phyloP scores from a whole-genome alignment of 2,888 invertebrate genomes.

The Heliconius sara region DNA sequence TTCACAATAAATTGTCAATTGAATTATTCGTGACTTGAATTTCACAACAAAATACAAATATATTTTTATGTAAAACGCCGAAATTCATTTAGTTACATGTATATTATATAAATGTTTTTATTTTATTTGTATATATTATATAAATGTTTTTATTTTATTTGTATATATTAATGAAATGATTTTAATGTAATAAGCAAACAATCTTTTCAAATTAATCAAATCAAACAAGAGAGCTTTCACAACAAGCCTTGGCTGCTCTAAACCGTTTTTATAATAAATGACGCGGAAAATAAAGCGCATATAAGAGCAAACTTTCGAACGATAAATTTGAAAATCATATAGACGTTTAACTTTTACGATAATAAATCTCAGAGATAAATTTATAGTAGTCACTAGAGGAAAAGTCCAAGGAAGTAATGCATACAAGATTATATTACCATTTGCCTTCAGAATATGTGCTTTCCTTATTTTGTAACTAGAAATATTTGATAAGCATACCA shows the following conservation, averaged over 20 bases:
- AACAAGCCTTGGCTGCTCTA: slow-evolving; percentile 10
- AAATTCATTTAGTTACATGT: background rate
- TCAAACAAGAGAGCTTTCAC: background rate
- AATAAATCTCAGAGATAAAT: slow-evolving; percentile 55
- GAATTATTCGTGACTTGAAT: slow-evolving; percentile 49
- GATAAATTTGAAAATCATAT: slow-evolving; percentile 45
- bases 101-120: background rate
- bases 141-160: background rate
- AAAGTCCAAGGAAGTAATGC: slow-evolving; percentile 62
- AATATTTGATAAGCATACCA: background rate
- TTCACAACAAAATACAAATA: slow-evolving; percentile 47
- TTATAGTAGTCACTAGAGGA: slow-evolving; percentile 59
- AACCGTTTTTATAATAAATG: slow-evolving; percentile 18
- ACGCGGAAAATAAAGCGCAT: slow-evolving; percentile 28
- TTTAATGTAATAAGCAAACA: background rate
- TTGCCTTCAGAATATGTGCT: slow-evolving; percentile 45
- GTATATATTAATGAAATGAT: background rate
- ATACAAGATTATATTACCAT: slow-evolving; percentile 64
- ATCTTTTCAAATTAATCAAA: background rate
- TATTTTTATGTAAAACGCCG: slow-evolving; percentile 14
- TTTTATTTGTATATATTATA: background rate
- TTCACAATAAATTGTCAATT: slow-evolving; percentile 43
- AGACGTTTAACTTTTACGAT: slow-evolving; percentile 42
- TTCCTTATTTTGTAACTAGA: background rate
- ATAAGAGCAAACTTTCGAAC: slow-evolving; percentile 36